Percentiles rank a stretch among this genome's conserved stretches.
Evolutionary conservation across 2,797 vertebrate genomes (phyloP).

Genomic region (Crax fasciolata): DNA sequence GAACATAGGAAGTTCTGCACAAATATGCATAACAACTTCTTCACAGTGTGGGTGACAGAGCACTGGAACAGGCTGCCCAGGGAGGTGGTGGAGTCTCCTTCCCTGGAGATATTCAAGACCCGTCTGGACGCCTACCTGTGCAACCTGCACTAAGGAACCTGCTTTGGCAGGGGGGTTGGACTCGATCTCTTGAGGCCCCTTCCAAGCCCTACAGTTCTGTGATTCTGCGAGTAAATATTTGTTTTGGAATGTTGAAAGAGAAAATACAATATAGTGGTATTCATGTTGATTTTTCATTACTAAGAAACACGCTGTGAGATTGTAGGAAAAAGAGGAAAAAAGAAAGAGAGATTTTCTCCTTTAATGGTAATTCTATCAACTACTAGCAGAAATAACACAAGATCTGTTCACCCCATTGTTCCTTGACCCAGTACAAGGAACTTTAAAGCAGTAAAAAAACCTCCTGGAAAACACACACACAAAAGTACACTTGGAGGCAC

Average conservation of each 20-base stretch:
- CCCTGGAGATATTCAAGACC: no score
- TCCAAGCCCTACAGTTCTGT: no score
- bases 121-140: no score
- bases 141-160: no score
- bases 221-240: not conserved
- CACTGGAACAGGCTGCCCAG: no score
- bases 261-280: not conserved
- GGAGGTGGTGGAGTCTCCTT: no score
- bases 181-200: no score
- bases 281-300: not conserved
- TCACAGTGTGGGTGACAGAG: no score
- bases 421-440: not conserved
- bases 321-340: not conserved
- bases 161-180: no score
- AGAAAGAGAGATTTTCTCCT: not conserved
- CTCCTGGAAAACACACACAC: not conserved
- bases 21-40: no score
- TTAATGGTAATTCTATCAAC: not conserved
- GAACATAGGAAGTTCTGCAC: no score
- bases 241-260: not conserved
- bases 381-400: not conserved
- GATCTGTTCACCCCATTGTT: rapidly evolving
- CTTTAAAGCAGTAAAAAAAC: not conserved
- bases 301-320: not conserved
- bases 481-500: not conserved